These are phyloP conservation scores for Teleopsis dalmanni DNA, from an alignment of 1,140 invertebrate species.

Conservation along the genomic window DNA sequence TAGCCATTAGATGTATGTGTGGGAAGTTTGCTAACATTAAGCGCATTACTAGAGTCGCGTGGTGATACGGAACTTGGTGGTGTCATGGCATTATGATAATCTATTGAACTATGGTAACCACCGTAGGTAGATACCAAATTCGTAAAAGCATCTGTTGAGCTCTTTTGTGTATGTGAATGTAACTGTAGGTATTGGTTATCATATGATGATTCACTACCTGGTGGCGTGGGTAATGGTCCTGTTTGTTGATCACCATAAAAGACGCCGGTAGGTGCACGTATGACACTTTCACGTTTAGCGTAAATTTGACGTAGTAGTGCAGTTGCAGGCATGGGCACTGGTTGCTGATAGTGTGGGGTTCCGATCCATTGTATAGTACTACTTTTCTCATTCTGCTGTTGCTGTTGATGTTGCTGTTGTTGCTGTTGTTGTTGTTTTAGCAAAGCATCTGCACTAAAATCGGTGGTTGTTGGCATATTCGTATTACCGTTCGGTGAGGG, in stretches of 20 bases:
- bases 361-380: conserved; percentile 94
- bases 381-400: conserved; percentile 44
- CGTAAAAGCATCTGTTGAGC: conserved; percentile 50
- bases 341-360: conserved; percentile 64
- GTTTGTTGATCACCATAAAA: conserved; percentile 50
- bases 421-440: conserved; percentile 47
- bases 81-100: conserved; percentile 88
- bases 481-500: conserved; percentile 50
- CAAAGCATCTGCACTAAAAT: conserved; percentile 79
- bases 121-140: conserved; percentile 55
- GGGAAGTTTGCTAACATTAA: conserved; percentile 56
- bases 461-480: conserved; percentile 50
- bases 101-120: conserved; percentile 57
- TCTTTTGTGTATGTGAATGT: conserved; percentile 50
- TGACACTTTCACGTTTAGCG: conserved; percentile 89
- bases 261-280: conserved; percentile 57
- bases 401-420: conserved; percentile 55
- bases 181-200: conserved; percentile 63
- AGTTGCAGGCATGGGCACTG: conserved; percentile 65
- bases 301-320: conserved; percentile 83
- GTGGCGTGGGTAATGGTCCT: conserved; percentile 77
- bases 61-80: conserved; percentile 92
- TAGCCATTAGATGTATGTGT: conserved; percentile 43
- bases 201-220: conserved; percentile 73
- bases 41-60: conserved; percentile 52